phyloP scores from a whole-genome alignment of 2,888 invertebrate species.

The Synanthedon formicaeformis region DNA sequence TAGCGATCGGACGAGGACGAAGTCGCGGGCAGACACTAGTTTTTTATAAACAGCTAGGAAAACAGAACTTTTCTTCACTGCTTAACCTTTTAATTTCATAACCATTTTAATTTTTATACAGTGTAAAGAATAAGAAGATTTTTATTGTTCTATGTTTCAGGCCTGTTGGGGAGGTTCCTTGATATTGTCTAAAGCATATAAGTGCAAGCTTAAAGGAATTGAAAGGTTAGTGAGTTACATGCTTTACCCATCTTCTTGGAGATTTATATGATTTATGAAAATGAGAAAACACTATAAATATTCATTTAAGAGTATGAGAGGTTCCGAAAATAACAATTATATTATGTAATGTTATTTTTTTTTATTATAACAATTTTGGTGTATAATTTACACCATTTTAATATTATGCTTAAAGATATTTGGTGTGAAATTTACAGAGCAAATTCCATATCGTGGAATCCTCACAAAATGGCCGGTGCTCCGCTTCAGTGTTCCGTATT shows the following conservation, averaged over 20 bases:
- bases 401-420: too few relatives aligned
- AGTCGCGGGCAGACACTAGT: too few relatives aligned
- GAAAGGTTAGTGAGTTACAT: slow-evolving; percentile 61
- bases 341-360: not conserved
- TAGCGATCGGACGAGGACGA: too few relatives aligned
- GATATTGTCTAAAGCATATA: slow-evolving; percentile 75
- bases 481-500: slow-evolving; percentile 84
- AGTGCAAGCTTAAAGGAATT: slow-evolving; percentile 73
- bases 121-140: too few relatives aligned
- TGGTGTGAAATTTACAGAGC: slow-evolving; percentile 51
- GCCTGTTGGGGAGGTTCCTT: slow-evolving; percentile 85
- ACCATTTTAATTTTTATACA: too few relatives aligned
- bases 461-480: slow-evolving; percentile 86
- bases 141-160: slow-evolving; percentile 41
- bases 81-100: too few relatives aligned
- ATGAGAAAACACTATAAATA: too few relatives aligned
- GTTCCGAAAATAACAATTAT: not conserved
- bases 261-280: too few relatives aligned
- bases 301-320: not conserved
- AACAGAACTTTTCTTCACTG: too few relatives aligned
- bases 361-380: not conserved
- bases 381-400: too few relatives aligned
- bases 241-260: too few relatives aligned
- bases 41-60: too few relatives aligned
- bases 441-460: slow-evolving; percentile 86